phyloP scores from a whole-genome alignment of 2,797 vertebrate species.

The Florisuga fusca region DNA sequence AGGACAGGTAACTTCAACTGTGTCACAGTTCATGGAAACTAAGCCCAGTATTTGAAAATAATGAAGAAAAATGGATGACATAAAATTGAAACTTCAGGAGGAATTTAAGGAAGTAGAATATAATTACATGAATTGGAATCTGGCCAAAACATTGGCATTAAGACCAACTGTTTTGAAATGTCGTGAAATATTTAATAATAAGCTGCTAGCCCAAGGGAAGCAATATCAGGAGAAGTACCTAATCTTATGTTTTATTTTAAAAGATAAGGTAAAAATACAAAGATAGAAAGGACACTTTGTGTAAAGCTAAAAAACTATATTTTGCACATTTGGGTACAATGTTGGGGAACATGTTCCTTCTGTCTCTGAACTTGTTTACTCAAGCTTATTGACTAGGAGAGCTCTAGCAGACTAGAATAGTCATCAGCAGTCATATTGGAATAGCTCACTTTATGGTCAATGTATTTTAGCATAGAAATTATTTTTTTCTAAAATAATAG shows the following conservation, averaged over 20 bases:
- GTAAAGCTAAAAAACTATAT: neutral
- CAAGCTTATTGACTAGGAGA: neutral
- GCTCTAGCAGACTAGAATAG: neutral
- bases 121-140: neutral
- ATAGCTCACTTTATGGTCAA: neutral
- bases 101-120: neutral
- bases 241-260: neutral
- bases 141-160: neutral
- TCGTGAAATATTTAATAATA: neutral
- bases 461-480: neutral
- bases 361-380: neutral
- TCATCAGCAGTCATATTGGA: neutral
- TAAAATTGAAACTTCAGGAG: neutral
- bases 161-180: neutral
- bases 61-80: neutral
- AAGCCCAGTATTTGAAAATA: neutral
- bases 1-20: neutral
- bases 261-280: neutral
- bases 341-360: neutral
- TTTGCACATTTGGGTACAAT: neutral
- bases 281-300: neutral
- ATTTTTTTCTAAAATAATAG: neutral
- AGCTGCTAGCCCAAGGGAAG: neutral
- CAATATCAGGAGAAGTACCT: neutral
- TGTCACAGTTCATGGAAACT: neutral